Base-by-base conservation (phyloP, 2,888 invertebrate species). In the Caenorhabditis sp. region DNA sequence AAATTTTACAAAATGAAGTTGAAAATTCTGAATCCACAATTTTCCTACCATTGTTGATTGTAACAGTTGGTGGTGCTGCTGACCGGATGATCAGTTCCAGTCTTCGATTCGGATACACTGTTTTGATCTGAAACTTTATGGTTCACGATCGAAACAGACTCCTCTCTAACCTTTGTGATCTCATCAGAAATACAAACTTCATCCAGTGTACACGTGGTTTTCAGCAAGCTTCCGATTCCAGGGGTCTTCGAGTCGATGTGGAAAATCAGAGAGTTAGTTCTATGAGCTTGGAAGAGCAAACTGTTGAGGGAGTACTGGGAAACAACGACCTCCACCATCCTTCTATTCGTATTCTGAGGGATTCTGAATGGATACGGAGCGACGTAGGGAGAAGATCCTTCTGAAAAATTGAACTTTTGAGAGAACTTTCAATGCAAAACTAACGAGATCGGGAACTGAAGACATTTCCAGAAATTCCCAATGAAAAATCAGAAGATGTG, bases 211-310 rank as follows among this genome's bases (percentile, higher is more conserved):
- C 89, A 89, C 0, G 87, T 83, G 14, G 89, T 89, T 64, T 89
- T 88, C 61, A 89, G 72, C 0, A 88, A 80, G 28, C 41, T 76
- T n/a, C 87, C 89, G 26, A 89, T 74, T 24, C 86, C 86, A 0
- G 87, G 89, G 47, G 89, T 89, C 44, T 82, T 80, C 1, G 87
- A 87, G 56, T 89, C 86, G 10, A 89, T 81, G 70, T 89, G 89
- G 84, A 89, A 89, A n/a, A 89, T 80, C 10, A 89, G 49, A 7
- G 89, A 87, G 56, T 89, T 89, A 3, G 89, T 88, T 59, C 88
- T 88, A 70, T 89, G 89, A 12, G 87, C 89, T 31, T 88, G 89
- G 69, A 80, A 88, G 2, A 89, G 73, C 6, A 89, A 63, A 63
- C 84, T 85, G 69, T 89, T 89, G 31, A 88, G 49, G 0, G 89